A percentile compares a stretch with the other conserved stretches of the same genome.
phyloP scores from a whole-genome alignment of 2,888 invertebrate genomes.

The Zelleria hepariella region DNA sequence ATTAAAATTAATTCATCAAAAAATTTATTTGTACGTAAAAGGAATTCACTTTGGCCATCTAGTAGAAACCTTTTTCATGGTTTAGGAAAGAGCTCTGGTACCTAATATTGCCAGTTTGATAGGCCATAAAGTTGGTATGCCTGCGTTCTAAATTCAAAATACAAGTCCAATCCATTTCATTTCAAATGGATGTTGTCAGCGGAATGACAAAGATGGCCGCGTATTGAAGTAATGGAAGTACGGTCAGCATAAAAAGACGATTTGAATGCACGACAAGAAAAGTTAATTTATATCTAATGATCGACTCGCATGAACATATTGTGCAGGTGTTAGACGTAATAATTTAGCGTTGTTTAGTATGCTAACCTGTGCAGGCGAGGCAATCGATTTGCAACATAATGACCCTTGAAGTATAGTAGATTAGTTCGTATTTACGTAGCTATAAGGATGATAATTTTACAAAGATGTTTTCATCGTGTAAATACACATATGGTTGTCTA shows the following conservation, averaged over 20 bases:
- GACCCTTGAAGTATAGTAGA: slow-evolving; percentile 36
- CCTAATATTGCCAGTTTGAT: background rate
- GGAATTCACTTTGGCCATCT: too few relatives aligned
- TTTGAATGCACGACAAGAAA: background rate
- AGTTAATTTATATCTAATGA: slow-evolving; percentile 9
- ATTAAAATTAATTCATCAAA: too few relatives aligned
- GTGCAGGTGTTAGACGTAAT: slow-evolving; percentile 8
- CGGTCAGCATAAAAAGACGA: slow-evolving; percentile 1
- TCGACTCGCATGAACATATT: background rate
- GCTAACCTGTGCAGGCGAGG: slow-evolving; percentile 24
- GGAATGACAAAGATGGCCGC: background rate
- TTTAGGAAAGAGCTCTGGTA: too few relatives aligned
- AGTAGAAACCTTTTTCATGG: too few relatives aligned
- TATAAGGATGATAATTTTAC: background rate
- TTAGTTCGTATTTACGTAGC: slow-evolving; percentile 10
- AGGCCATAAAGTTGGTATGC: background rate
- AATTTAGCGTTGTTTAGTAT: slow-evolving; percentile 15
- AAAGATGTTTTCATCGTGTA: background rate
- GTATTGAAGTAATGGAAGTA: background rate
- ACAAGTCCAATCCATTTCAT: background rate
- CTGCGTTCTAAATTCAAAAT: background rate
- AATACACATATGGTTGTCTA: background rate
- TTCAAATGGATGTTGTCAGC: background rate
- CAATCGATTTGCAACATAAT: slow-evolving; percentile 45
- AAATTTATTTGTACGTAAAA: too few relatives aligned